A percentile compares a stretch with the other conserved stretches of the same genome.
Evolutionary conservation across 2,113 vertebrate species (phyloP).

Genomic region (Phaetusa simplex): DNA sequence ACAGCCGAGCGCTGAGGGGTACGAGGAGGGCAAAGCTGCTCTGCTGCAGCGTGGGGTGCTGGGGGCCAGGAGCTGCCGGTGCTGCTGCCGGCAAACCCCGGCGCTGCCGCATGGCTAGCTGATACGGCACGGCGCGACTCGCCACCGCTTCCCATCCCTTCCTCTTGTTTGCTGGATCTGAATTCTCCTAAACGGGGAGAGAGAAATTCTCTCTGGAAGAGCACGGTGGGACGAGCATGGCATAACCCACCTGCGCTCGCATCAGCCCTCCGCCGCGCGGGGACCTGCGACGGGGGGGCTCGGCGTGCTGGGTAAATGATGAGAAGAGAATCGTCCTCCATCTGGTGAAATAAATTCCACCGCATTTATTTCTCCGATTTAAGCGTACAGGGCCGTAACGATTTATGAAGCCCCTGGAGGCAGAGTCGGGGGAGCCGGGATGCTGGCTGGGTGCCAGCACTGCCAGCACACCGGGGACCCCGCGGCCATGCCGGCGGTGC

Average conservation of each 20-base stretch:
- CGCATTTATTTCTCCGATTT: neutral
- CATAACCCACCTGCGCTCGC: rapidly evolving
- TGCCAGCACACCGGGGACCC: rapidly evolving
- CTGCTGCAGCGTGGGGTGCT: neutral
- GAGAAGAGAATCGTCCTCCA: neutral
- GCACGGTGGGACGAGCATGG: neutral
- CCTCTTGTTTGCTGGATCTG: neutral
- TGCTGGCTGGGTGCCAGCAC: neutral
- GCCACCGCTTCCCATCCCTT: neutral
- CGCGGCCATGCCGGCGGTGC: neutral
- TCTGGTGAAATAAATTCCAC: neutral
- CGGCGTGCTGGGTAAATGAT: rapidly evolving
- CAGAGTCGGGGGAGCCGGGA: rapidly evolving
- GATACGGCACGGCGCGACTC: rapidly evolving
- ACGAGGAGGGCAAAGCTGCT: neutral
- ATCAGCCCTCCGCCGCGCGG: rapidly evolving
- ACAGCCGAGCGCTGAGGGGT: neutral
- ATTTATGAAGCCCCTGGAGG: rapidly evolving
- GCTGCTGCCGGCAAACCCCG: neutral
- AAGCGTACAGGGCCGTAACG: neutral
- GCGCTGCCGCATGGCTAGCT: neutral
- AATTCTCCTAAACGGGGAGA: neutral
- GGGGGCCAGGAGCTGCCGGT: neutral
- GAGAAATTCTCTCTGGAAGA: neutral
- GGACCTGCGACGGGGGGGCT: rapidly evolving